Percentiles rank a stretch among this genome's conserved stretches.
Conservation (phyloP, 2,797 vertebrate genomes). For the Uromys caudimaculatus region DNA sequence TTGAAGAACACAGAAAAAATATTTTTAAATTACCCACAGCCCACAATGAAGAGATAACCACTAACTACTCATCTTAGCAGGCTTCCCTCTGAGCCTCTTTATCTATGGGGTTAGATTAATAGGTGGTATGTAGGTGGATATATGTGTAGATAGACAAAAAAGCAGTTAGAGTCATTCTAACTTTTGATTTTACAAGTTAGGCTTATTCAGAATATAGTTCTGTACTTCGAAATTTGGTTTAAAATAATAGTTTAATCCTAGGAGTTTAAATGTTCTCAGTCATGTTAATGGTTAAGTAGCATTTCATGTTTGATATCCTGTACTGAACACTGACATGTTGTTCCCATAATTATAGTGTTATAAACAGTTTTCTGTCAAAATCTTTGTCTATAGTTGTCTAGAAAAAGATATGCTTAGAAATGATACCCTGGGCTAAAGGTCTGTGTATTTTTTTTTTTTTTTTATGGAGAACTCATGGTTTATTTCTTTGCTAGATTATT, state of each 20-base stretch:
- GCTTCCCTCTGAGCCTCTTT: not conserved
- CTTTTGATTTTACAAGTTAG: slow-evolving; percentile 12
- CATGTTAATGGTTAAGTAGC: not conserved
- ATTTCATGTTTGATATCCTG: not conserved
- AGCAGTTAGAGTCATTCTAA: not conserved
- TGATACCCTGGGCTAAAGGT: not conserved
- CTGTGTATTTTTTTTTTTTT: not conserved
- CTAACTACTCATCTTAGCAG: not conserved
- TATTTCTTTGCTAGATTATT: slow-evolving; percentile 72
- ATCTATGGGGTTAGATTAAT: not conserved
- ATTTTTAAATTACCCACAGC: not conserved
- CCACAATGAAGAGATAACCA: not conserved
- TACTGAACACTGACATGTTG: not conserved
- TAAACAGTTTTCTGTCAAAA: not conserved
- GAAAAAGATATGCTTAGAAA: not conserved
- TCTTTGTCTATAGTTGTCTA: not conserved
- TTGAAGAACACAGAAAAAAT: slow-evolving; percentile 2
- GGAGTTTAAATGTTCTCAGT: not conserved
- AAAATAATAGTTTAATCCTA: not conserved
- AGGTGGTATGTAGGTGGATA: not conserved
- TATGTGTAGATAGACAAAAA: not conserved
- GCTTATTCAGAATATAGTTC: not conserved
- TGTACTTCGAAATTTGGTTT: not conserved
- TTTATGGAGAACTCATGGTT: slow-evolving; percentile 75
- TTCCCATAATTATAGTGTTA: not conserved